phyloP scores from a whole-genome alignment of 2,113 vertebrate species.

The Galbula dea region DNA sequence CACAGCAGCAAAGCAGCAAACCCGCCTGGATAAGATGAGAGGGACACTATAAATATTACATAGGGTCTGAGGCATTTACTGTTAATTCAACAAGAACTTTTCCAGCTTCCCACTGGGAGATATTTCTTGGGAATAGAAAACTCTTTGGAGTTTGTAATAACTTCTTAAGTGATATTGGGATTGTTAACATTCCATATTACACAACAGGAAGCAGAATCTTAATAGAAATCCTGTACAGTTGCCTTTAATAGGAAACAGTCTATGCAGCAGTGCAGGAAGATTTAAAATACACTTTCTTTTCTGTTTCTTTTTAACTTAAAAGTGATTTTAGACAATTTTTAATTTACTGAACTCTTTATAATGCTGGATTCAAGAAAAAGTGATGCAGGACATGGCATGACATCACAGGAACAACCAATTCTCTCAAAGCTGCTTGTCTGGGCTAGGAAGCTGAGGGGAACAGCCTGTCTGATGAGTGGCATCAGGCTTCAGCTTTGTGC shows the following conservation, averaged over 20 bases:
- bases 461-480: neutral
- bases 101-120: conserved; percentile 46
- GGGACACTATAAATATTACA: conserved; percentile 40
- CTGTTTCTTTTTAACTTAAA: neutral
- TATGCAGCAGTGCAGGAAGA: neutral
- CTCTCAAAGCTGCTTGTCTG: neutral
- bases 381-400: neutral
- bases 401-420: neutral
- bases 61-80: conserved; percentile 23
- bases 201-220: conserved; percentile 55
- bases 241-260: conserved; percentile 42
- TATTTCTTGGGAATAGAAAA: conserved; percentile 46
- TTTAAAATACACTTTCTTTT: neutral
- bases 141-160: conserved; percentile 33
- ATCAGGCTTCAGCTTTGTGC: neutral
- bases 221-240: neutral
- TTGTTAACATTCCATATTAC: conserved; percentile 60
- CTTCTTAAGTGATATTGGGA: conserved; percentile 1
- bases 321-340: neutral
- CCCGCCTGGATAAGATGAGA: conserved; percentile 52
- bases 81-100: conserved; percentile 22
- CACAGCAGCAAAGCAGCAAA: conserved; percentile 28
- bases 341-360: neutral
- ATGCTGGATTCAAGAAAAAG: neutral
- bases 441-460: neutral